Evolutionary conservation across 30 jellyfish, hydroid and myxozoan genomes (phyloP).

Genomic region (Mastigias papua): DNA sequence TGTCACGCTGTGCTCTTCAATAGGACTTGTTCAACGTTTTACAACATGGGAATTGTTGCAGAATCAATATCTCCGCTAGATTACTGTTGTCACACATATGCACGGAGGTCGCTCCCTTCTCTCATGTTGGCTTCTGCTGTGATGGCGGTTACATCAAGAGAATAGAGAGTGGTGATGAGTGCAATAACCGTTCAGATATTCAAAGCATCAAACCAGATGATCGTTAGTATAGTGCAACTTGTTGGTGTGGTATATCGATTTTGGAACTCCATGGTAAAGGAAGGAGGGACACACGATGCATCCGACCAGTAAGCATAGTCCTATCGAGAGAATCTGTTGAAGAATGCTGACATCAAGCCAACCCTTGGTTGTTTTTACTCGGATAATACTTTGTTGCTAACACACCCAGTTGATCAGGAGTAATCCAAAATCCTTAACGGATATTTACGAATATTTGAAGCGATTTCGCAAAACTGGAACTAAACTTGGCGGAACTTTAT

Average conservation of each 20-base stretch:
- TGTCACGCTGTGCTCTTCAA: background rate
- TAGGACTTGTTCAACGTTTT: background rate
- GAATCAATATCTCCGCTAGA: background rate
- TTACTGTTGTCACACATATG: background rate
- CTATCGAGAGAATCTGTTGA: background rate
- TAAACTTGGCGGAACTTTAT: background rate
- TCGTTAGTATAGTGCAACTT: too few relatives aligned
- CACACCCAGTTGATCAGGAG: constrained; percentile 49
- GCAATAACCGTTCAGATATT: background rate
- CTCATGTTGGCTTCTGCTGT: background rate
- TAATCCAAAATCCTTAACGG: constrained; percentile 10
- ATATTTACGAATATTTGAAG: constrained; percentile 2
- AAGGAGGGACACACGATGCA: background rate
- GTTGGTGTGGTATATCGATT: background rate
- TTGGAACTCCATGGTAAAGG: background rate
- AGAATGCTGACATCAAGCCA: background rate
- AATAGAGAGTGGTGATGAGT: background rate
- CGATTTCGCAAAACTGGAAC: background rate
- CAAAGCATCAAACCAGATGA: background rate
- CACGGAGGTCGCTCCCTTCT: background rate
- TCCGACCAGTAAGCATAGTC: background rate
- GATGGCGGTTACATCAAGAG: background rate
- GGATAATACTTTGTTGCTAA: constrained; percentile 32
- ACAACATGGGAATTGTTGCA: constrained; percentile 1
- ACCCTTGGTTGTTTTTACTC: constrained; percentile 20